A percentile compares a stretch with the other conserved stretches of the same genome.
These are phyloP conservation scores for Corythornis vintsioides DNA, from an alignment of 2,113 vertebrate genomes.

Conservation along the genomic window DNA sequence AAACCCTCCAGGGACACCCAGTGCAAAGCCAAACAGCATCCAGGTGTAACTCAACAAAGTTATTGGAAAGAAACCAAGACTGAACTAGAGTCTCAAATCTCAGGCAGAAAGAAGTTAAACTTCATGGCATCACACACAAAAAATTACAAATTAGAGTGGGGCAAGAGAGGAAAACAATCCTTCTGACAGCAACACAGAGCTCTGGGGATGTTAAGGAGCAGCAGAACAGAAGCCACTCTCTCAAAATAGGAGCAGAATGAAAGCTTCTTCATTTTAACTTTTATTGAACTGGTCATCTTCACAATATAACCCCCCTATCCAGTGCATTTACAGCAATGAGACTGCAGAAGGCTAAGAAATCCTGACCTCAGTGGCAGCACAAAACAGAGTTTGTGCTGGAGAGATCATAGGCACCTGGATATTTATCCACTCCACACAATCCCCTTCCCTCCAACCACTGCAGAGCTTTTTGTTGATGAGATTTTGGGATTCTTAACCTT, in stretches of 20 bases:
- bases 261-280: background rate
- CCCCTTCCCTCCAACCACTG: background rate
- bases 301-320: background rate
- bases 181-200: background rate
- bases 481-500: background rate
- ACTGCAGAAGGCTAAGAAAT: background rate
- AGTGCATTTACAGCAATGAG: background rate
- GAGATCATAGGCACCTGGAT: background rate
- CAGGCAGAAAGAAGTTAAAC: background rate
- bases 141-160: background rate
- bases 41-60: background rate
- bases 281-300: background rate
- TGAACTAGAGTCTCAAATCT: background rate
- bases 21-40: background rate
- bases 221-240: background rate
- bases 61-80: background rate
- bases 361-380: background rate
- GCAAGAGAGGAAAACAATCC: background rate
- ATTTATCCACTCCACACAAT: background rate
- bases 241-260: background rate
- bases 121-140: fast-evolving
- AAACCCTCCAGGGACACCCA: background rate
- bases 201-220: background rate
- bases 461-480: background rate
- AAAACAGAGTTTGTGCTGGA: background rate